Conservation (phyloP, 2,888 invertebrate genomes). For the Keiferia lycopersicella region DNA sequence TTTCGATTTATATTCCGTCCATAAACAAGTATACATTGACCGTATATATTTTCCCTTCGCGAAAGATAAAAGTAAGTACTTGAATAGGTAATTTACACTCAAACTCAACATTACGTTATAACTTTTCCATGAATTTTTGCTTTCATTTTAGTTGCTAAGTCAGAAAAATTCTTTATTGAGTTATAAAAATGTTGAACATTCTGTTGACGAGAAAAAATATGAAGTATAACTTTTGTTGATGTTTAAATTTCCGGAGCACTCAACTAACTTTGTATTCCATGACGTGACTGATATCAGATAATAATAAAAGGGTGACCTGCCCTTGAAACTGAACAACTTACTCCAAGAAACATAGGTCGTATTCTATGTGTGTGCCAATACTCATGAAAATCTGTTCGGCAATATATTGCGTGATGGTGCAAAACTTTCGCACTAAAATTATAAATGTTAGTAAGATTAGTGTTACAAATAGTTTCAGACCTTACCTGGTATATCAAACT, state of each 20-base stretch:
- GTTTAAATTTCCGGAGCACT: not conserved
- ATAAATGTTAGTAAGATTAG: too few relatives aligned
- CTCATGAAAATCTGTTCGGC: too few relatives aligned
- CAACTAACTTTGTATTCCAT: too few relatives aligned
- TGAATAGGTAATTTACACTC: not conserved
- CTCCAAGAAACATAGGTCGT: not conserved
- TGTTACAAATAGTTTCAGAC: not conserved
- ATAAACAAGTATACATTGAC: too few relatives aligned
- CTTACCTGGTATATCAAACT: slow-evolving; percentile 89
- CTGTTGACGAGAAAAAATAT: not conserved
- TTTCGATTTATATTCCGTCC: too few relatives aligned
- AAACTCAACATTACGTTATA: not conserved
- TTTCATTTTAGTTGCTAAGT: slow-evolving; percentile 1
- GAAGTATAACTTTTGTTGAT: not conserved
- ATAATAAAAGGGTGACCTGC: too few relatives aligned
- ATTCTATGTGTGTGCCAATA: not conserved
- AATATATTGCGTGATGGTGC: too few relatives aligned
- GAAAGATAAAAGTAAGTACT: not conserved
- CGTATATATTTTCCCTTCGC: too few relatives aligned
- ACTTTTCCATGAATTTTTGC: not conserved
- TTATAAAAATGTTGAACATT: slow-evolving; percentile 15
- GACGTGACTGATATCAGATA: too few relatives aligned
- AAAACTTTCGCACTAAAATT: too few relatives aligned
- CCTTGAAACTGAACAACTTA: too few relatives aligned
- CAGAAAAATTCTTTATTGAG: not conserved